Base-by-base conservation (phyloP, 2,113 vertebrate species). In the Procavia capensis region DNA sequence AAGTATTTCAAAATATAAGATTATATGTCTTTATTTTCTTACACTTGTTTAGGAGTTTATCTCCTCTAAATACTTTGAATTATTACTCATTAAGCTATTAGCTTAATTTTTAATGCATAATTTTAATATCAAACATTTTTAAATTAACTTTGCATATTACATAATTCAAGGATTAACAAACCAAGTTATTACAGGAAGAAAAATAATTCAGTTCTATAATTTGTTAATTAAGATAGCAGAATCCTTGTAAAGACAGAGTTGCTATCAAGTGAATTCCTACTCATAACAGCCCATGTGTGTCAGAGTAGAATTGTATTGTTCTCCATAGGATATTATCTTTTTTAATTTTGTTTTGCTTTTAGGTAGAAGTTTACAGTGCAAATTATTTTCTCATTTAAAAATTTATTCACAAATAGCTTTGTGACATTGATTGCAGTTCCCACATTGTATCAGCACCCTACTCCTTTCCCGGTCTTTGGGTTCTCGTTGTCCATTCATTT, bases 141-240 rank as follows among this genome's bases (percentile, higher is more conserved):
- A 95, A 94, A n/a, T 90, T 93, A 64, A 14, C 9, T 85, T 89
- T 91, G 68, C 10, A 27, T 68, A 94, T 85, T 96, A 81, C 50
- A 76, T 87, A 92, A 95, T 66, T 86, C 36, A 70, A 93, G 76
- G 19, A 68, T 41, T 93, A 93, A 82, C 50, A 85, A 90, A 85
- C 25, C 50, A 84, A 72, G 57, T 61, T 94, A 61, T 68, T 70
- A 47, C 1, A 92, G 79, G 81, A 74, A 29, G 13, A 19, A 31
- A 54, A 81, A 34, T 34, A 50, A 72, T 87, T 57, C 34, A 76
- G 54, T 70, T 96, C 70, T 84, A 34, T 85, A 57, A 63, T 76
- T 80, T 83, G 39, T 83, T 88, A 86, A 41, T 91, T 88, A 81
- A 88, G 63, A 70, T 9, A 68, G 3, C 31, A 68, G 9, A 34